Percentiles rank a stretch among this genome's conserved stretches.
Evolutionary conservation across 1,140 invertebrate species (phyloP).

Genomic region (Sitophilus oryzae): DNA sequence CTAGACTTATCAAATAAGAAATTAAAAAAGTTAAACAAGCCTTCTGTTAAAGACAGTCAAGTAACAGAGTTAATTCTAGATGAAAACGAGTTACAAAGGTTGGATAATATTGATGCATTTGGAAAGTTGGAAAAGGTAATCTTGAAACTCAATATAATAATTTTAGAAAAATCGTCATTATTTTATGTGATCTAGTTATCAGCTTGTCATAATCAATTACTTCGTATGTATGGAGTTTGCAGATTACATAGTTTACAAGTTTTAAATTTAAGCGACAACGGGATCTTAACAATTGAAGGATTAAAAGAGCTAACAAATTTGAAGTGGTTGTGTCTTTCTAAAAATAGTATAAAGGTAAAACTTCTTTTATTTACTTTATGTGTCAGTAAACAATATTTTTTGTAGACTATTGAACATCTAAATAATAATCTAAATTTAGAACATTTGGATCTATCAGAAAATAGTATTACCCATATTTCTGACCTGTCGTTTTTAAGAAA

Average conservation of each 20-base stretch:
- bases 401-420: conserved; percentile 80
- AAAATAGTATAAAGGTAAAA: conserved; percentile 64
- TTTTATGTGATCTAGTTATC: conserved; percentile 60
- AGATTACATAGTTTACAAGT: conserved; percentile 71
- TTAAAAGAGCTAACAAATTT: conserved; percentile 76
- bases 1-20: conserved; percentile 63
- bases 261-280: conserved; percentile 80
- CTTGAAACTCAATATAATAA: neutral
- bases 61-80: conserved; percentile 73
- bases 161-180: conserved; percentile 8
- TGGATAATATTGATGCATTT: conserved; percentile 82
- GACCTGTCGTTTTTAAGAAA: conserved; percentile 76
- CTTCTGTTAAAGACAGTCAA: conserved; percentile 55
- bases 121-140: conserved; percentile 71
- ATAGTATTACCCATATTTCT: conserved; percentile 75
- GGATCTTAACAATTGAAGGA: conserved; percentile 82
- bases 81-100: conserved; percentile 78
- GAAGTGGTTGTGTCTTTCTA: conserved; percentile 66
- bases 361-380: conserved; percentile 9
- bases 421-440: conserved; percentile 73
- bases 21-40: conserved; percentile 68
- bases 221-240: conserved; percentile 81
- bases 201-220: conserved; percentile 72
- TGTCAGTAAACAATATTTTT: conserved; percentile 24
- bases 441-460: conserved; percentile 81